Evolutionary conservation across 1,140 invertebrate genomes (phyloP).

Genomic region (Pissodes strobi): DNA sequence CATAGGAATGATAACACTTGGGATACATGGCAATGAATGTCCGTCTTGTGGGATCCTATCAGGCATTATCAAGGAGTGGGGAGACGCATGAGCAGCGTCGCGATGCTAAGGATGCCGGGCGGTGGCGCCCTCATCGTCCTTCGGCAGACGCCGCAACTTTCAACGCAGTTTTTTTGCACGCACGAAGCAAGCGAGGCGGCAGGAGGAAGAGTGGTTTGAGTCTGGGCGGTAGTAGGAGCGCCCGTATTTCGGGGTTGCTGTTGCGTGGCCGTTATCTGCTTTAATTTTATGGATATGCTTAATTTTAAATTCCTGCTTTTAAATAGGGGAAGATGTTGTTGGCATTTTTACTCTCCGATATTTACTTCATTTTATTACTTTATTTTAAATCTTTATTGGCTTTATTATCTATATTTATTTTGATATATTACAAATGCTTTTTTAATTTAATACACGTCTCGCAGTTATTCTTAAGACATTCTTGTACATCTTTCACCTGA

Average conservation of each 20-base stretch:
- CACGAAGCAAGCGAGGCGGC: slow-evolving; percentile 21
- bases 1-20: slow-evolving; percentile 57
- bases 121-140: slow-evolving; percentile 52
- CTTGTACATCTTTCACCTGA: no score
- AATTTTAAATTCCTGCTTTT: slow-evolving; percentile 14
- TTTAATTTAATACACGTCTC: no score
- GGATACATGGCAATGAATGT: slow-evolving; percentile 57
- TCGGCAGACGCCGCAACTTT: slow-evolving; percentile 41
- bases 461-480: no score
- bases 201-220: slow-evolving; percentile 29
- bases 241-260: slow-evolving; percentile 3
- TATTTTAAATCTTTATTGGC: no score
- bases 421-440: no score
- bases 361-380: no score
- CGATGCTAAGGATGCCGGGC: slow-evolving; percentile 55
- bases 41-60: slow-evolving; percentile 57
- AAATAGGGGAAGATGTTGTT: background rate
- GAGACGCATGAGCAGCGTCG: slow-evolving; percentile 57
- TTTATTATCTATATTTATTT: no score
- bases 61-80: slow-evolving; percentile 56
- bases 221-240: slow-evolving; percentile 10
- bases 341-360: background rate
- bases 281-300: slow-evolving; percentile 30
- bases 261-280: slow-evolving; percentile 24
- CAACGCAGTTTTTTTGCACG: slow-evolving; percentile 43